phyloP scores from a whole-genome alignment of 2,113 vertebrate species.

The Cochlearius cochlearius region DNA sequence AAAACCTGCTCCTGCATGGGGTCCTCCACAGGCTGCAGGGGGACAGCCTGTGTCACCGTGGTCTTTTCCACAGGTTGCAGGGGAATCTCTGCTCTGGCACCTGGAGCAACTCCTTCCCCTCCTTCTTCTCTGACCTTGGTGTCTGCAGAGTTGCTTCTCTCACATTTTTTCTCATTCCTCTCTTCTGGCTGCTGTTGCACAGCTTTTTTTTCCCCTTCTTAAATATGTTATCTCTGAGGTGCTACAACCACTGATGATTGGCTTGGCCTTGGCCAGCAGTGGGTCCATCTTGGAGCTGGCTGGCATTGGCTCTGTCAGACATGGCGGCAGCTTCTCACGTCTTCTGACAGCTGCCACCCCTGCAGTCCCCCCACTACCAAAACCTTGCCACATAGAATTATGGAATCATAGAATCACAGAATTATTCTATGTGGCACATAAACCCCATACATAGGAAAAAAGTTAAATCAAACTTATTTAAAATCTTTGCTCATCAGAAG shows the following conservation, averaged over 20 bases:
- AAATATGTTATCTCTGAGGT: fast-evolving
- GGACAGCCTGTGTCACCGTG: neutral
- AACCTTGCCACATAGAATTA: neutral
- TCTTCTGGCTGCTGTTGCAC: neutral
- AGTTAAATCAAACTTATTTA: neutral
- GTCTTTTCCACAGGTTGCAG: neutral
- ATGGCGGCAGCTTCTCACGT: neutral
- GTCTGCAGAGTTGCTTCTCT: neutral
- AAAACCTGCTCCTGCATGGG: neutral
- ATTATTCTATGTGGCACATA: neutral
- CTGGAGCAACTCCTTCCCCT: neutral
- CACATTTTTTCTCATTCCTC: neutral
- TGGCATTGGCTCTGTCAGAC: neutral
- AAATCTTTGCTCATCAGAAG: neutral
- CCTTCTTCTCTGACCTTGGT: neutral
- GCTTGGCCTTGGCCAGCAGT: neutral
- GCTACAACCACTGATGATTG: fast-evolving
- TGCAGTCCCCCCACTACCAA: neutral
- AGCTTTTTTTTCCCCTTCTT: neutral
- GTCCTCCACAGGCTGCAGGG: neutral
- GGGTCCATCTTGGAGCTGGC: neutral
- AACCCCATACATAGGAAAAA: neutral
- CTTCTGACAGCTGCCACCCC: neutral
- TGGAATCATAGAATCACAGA: too few species aligned
- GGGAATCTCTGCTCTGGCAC: neutral